Evolutionary conservation across 1,140 invertebrate genomes (phyloP).

Genomic region (Zophobas atratus): DNA sequence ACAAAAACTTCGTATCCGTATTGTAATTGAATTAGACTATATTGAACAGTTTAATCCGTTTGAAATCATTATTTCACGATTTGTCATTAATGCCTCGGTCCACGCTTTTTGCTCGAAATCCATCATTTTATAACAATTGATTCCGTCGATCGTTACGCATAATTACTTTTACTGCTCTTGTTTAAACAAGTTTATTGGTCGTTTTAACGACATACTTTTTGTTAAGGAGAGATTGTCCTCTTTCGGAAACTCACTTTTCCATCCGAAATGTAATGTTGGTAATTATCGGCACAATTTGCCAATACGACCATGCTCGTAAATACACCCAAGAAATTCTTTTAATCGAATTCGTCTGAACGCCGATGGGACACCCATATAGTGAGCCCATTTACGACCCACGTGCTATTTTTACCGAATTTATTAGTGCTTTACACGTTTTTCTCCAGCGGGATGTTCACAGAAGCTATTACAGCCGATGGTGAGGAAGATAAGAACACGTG

Average conservation of each 20-base stretch:
- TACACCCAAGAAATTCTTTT: too few species aligned
- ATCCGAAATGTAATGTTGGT: not conserved
- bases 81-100: conserved; percentile 24
- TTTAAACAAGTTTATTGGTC: conserved; percentile 26
- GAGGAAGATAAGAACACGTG: too few species aligned
- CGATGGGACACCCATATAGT: too few species aligned
- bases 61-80: conserved; percentile 33
- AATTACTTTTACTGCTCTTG: conserved; percentile 37
- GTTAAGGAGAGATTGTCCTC: conserved; percentile 9
- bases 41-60: conserved; percentile 29
- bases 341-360: too few species aligned
- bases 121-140: conserved; percentile 13
- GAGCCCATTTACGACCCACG: too few species aligned
- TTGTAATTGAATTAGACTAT: conserved; percentile 35
- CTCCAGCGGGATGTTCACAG: too few species aligned
- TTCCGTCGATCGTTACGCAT: not conserved
- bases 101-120: conserved; percentile 17
- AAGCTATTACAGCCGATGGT: too few species aligned
- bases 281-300: too few species aligned
- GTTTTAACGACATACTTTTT: conserved; percentile 31
- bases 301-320: too few species aligned
- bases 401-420: too few species aligned
- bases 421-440: too few species aligned
- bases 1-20: conserved; percentile 35
- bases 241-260: not conserved